Evolutionary conservation across 2,113 vertebrate genomes (phyloP), one percentile per base, ranked within the genome.

Genomic region (Baryphthengus martii): DNA sequence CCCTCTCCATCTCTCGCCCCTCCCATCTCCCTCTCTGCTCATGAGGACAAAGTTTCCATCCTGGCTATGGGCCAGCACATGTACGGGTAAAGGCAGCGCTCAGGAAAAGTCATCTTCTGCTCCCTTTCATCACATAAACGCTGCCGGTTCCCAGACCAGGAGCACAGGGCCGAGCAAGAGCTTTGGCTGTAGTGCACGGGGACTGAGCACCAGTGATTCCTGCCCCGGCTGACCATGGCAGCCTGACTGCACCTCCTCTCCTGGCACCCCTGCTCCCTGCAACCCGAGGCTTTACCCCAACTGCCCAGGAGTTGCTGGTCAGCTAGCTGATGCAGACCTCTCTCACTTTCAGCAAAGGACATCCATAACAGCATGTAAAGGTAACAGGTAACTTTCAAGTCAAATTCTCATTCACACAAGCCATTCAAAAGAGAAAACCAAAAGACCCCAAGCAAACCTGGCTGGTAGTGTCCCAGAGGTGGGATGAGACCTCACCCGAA

Each of bases 11-110:
- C 88, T 91, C 89, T 96, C 0, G 49, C 91, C 85, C 91, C 91
- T 95, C 95, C 92, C 87, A 92, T 50, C 92, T 95, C 83, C 71
- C 94, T 83, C 95, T 97, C 96, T 59, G 90, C 95, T 97, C 96
- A 96, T 95, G 96, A 97, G 94, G 96, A 96, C 88, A 97, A 95
- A 97, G 79, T 97, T 98, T 98, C 97, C 97, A 98, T 49, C 71
- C 96, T 98, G 98, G 97, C 96, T 61, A n/a, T 20, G 6, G 10
- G 97, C 98, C 98, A 98, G 95, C 72, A 84, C 62, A 72, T 82
- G 62, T n/a, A 96, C 72, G 94, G 97, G 96, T 93, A 97, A 96
- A 97, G 65, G 92, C 96, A 97, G 96, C 28, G 52, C 90, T 96
- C 93, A 89, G 90, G 85, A 97, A 96, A 97, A 98, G 96, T 96